A percentile compares a stretch with the other conserved stretches of the same genome.
phyloP scores from a whole-genome alignment of 2,113 vertebrate genomes.

The Pseudorasbora parva region DNA sequence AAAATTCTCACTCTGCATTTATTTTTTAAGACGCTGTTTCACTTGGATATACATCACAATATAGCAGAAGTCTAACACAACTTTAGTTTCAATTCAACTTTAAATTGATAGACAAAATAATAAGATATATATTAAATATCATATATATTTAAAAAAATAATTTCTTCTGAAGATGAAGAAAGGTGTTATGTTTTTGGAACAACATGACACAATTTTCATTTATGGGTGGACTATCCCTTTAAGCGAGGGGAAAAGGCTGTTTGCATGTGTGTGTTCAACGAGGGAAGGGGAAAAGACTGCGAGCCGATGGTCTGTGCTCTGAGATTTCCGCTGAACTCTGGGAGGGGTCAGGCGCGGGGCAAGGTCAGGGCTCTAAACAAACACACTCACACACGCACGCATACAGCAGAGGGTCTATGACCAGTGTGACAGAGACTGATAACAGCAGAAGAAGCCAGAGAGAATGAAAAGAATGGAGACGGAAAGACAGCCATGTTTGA shows the following conservation, averaged over 20 bases:
- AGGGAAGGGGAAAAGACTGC: slow-evolving; percentile 66
- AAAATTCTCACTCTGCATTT: too few species aligned
- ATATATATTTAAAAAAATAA: too few species aligned
- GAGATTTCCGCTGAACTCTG: slow-evolving; percentile 72
- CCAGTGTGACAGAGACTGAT: slow-evolving; percentile 48
- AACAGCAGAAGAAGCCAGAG: slow-evolving; percentile 12
- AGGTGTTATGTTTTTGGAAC: not conserved
- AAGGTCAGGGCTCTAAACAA: slow-evolving; percentile 68
- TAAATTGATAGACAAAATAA: not conserved
- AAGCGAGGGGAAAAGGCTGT: slow-evolving; percentile 27
- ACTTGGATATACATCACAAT: too few species aligned
- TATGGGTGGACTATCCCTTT: not conserved
- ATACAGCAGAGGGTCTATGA: slow-evolving; percentile 52
- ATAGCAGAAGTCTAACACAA: too few species aligned
- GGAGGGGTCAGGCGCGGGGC: slow-evolving; percentile 69
- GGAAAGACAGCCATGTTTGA: not conserved
- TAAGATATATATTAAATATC: not conserved
- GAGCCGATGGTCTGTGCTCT: slow-evolving; percentile 65
- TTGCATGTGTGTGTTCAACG: slow-evolving; percentile 42
- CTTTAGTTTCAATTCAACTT: not conserved
- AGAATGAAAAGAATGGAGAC: slow-evolving; percentile 9
- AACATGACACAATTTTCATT: not conserved
- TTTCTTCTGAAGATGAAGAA: not conserved
- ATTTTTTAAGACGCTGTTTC: too few species aligned
- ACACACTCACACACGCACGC: slow-evolving; percentile 53